These are phyloP conservation scores for Mesochorus sp. DNA, from an alignment of 2,888 invertebrate genomes.

Conservation along the genomic window DNA sequence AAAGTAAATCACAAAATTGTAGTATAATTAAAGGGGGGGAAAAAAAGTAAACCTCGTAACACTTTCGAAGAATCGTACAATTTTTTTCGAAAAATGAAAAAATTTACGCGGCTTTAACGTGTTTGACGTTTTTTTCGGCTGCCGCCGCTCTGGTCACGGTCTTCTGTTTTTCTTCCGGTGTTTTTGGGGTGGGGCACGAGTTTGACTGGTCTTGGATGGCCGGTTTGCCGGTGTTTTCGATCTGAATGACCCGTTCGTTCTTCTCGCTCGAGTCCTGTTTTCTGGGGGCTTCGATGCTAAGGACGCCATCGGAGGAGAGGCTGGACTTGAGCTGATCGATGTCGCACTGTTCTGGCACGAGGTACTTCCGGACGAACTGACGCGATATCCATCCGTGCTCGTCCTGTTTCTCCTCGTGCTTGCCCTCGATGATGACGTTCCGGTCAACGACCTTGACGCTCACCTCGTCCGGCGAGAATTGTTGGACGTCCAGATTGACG, in stretches of 20 bases:
- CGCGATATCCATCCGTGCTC: conserved; percentile 90
- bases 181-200: too few relatives aligned
- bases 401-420: conserved; percentile 90
- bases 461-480: conserved; percentile 84
- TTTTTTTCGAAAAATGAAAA: neutral
- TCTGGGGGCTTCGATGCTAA: conserved; percentile 90
- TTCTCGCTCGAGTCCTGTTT: conserved; percentile 78
- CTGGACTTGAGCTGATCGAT: conserved; percentile 88
- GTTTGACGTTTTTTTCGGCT: conserved; percentile 57
- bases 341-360: conserved; percentile 86
- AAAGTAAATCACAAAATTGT: too few relatives aligned
- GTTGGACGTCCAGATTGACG: conserved; percentile 90
- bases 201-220: conserved; percentile 50
- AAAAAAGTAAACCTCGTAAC: too few relatives aligned
- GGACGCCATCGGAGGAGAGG: conserved; percentile 91
- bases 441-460: conserved; percentile 87
- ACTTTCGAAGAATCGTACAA: conserved; percentile 9
- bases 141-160: conserved; percentile 37
- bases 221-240: conserved; percentile 73
- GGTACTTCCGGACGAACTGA: conserved; percentile 89
- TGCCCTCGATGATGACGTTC: conserved; percentile 88
- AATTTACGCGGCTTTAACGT: conserved; percentile 68
- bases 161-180: neutral
- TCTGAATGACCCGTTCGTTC: conserved; percentile 71
- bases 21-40: too few relatives aligned